Evolutionary conservation across 2,113 vertebrate species (phyloP).

Genomic region (Trematomus loennbergii): DNA sequence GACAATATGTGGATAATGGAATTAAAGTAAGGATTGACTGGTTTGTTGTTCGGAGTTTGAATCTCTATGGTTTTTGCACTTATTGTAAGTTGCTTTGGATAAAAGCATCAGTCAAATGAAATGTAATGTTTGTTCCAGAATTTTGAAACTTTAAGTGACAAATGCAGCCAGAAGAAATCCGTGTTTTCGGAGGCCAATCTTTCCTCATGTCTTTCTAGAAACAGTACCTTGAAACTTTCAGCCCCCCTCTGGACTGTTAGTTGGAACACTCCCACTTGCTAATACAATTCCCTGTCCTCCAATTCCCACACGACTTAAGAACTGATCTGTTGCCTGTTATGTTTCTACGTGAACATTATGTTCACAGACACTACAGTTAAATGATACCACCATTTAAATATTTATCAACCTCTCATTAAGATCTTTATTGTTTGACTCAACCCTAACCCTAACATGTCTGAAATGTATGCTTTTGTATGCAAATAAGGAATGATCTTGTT

Average conservation of each 20-base stretch:
- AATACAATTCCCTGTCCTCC: slow-evolving; percentile 23
- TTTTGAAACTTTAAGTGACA: slow-evolving; percentile 13
- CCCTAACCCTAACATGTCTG: too few relatives aligned
- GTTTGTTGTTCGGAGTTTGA: background rate
- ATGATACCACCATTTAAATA: too few relatives aligned
- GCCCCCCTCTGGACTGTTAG: slow-evolving; percentile 8
- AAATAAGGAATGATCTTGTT: too few relatives aligned
- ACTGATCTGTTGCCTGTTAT: slow-evolving; percentile 5
- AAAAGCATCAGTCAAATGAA: too few relatives aligned
- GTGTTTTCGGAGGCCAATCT: slow-evolving; percentile 17
- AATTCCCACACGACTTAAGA: slow-evolving; percentile 11
- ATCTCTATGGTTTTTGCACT: too few relatives aligned
- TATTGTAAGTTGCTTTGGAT: too few relatives aligned
- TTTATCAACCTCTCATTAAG: too few relatives aligned
- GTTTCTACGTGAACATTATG: slow-evolving; percentile 17
- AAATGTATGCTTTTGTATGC: too few relatives aligned
- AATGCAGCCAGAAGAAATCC: slow-evolving; percentile 22
- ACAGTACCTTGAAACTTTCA: slow-evolving; percentile 12
- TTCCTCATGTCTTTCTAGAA: slow-evolving; percentile 22
- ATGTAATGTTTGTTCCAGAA: background rate
- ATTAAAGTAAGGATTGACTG: background rate
- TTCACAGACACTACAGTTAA: background rate
- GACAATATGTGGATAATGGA: slow-evolving; percentile 54
- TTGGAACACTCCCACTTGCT: slow-evolving; percentile 28
- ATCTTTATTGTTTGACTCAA: too few relatives aligned